Evolutionary conservation across 1,140 invertebrate species (phyloP), one percentile per base, ranked within the genome.

Genomic region (Pogonomyrmex barbatus): DNA sequence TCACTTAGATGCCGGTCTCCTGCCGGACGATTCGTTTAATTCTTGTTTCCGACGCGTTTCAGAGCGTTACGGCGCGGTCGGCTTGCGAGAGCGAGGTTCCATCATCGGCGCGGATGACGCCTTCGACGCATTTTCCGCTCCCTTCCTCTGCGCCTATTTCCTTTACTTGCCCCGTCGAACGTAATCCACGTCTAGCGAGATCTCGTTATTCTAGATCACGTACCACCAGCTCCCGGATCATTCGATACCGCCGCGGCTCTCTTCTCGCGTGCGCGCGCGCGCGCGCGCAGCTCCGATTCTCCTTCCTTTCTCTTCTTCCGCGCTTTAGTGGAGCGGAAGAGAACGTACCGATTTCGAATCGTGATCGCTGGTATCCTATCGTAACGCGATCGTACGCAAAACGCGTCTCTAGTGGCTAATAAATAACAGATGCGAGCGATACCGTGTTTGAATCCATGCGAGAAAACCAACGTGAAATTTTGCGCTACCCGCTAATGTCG

Each of bases 41-140:
- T 90, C 88, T 90, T 90, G 52, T 90, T 90, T 90, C 47, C 77
- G 78, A 83, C 58, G 85, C 47, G 91, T 94, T 94, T 93, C 78
- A 94, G 93, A 94, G 93, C 93, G 93, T 94, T 94, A 93, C 93
- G 90, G 87, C 39, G 73, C 81, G 81, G 81, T 91, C 79, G 86
- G 81, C 88, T 86, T 54, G 86, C 83, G 86, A 71, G 58, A 76
- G 79, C 73, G 45, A 47, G 78, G 36, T 42, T 45, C 52, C 56
- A 39, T 47, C 65, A 45, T 67, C 79, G 47, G 17, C 71, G 30
- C 8, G 45, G 36, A 60, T 36, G 62, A 76, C 77, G 71, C 79
- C 79, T 62, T 71, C 63, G 24, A 36, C 63, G 10, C 70, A 36
- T 9, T 24, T 14, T 56, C 24, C n/a, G 42, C 62, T 86, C 60